phyloP scores from a whole-genome alignment of 1,140 invertebrate species.

The Pygmarrhopalites habei region DNA sequence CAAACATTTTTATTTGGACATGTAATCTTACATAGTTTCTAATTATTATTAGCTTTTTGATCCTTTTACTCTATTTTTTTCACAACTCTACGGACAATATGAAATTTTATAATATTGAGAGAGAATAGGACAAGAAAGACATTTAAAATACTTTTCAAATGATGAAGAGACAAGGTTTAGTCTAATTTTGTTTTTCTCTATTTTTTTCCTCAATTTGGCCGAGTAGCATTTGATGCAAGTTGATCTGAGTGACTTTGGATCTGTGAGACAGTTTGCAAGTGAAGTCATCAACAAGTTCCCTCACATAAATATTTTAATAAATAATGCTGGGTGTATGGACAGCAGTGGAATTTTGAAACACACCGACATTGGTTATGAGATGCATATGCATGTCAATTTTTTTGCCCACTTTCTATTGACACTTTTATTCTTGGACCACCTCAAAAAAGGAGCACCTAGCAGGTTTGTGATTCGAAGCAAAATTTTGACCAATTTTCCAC shows the following conservation, averaged over 20 bases:
- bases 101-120: too few species aligned
- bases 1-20: too few species aligned
- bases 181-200: too few species aligned
- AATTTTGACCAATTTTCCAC: not conserved
- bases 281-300: slow-evolving; percentile 53
- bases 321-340: slow-evolving; percentile 40
- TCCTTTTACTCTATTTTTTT: too few species aligned
- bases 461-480: slow-evolving; percentile 23
- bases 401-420: slow-evolving; percentile 50
- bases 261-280: slow-evolving; percentile 61
- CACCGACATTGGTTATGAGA: slow-evolving; percentile 34
- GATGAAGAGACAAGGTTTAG: too few species aligned
- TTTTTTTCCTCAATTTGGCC: too few species aligned
- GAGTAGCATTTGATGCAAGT: slow-evolving; percentile 50
- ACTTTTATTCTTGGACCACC: slow-evolving; percentile 45
- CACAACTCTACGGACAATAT: too few species aligned
- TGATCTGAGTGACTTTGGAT: slow-evolving; percentile 63
- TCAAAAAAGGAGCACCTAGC: slow-evolving; percentile 42
- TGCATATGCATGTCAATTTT: slow-evolving; percentile 46
- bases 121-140: too few species aligned
- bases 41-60: too few species aligned
- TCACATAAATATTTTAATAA: slow-evolving; percentile 57
- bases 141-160: too few species aligned
- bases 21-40: too few species aligned
- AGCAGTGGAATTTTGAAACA: slow-evolving; percentile 55